Percentiles rank a stretch among this genome's conserved stretches.
phyloP scores from a whole-genome alignment of 2,888 invertebrate genomes.

The Euclidia mi region DNA sequence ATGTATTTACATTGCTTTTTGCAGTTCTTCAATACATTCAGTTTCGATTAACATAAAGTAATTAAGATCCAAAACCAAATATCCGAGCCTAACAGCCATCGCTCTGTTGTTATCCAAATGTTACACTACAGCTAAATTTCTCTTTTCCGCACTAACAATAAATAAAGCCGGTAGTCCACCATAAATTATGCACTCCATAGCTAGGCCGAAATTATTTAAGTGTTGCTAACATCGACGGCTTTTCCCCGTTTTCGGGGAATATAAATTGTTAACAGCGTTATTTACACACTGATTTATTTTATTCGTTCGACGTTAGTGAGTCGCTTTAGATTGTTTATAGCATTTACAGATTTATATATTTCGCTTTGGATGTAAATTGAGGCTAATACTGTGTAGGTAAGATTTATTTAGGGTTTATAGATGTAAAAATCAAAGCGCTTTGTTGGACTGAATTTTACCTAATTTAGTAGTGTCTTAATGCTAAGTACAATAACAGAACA shows the following conservation, averaged over 20 bases:
- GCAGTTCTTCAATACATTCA: no score
- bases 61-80: neutral
- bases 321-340: conserved; percentile 52
- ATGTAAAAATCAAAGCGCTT: conserved; percentile 3
- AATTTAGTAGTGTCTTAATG: neutral
- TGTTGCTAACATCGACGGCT: conserved; percentile 74
- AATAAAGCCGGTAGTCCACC: conserved; percentile 50
- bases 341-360: conserved; percentile 45
- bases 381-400: conserved; percentile 24
- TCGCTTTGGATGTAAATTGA: conserved; percentile 42
- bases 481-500: no score
- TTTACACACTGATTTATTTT: conserved; percentile 79
- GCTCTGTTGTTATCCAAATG: conserved; percentile 29
- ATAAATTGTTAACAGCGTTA: conserved; percentile 81
- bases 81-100: conserved; percentile 26
- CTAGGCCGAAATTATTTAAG: conserved; percentile 71
- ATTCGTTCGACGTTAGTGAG: conserved; percentile 63
- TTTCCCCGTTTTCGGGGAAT: conserved; percentile 70
- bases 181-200: conserved; percentile 62
- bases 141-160: conserved; percentile 43
- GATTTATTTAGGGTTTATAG: conserved; percentile 16
- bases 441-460: neutral
- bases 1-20: no score
- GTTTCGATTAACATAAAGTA: no score
- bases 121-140: conserved; percentile 35